Evolutionary conservation across 2,888 invertebrate genomes (phyloP), one percentile per base, ranked within the genome.

Genomic region (Drosophila austrosaltans): DNA sequence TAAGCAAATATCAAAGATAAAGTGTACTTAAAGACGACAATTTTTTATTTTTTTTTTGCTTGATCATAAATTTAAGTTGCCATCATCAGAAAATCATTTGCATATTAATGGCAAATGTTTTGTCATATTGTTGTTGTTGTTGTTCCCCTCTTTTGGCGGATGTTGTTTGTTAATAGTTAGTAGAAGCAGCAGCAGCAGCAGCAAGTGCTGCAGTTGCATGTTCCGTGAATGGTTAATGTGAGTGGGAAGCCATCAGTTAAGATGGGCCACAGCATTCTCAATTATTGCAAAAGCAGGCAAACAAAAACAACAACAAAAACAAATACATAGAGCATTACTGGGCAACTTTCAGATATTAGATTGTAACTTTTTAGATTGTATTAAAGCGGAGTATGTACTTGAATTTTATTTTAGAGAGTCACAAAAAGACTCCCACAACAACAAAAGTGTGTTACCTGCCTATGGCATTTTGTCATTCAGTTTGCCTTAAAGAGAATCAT

Each of bases 51-150:
- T 6, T 6, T 7, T 32, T 78, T 65, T 57, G 69, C 60, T 72
- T 76, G 64, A 53, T 30, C 67, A 74, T 77, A 84, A 82, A 79
- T 83, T 80, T 72, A 62, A 48, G 68, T 74, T 75, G 70, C 53
- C 76, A 59, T 53, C 63, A 30, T 36, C 25, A 62, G 79, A 77
- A 68, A 75, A 64, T 59, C 82, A 84, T 84, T 84, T 84, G 84
- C 83, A 87, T 84, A 82, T 87, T 73, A 82, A 82, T 82, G 79
- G 79, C 72, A 84, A 84, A 82, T 83, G 79, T 76, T 86, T 84
- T 86, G 83, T 75, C 71, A 76, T 72, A 63, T 36, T 68, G 66
- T 56, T 66, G 42, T 32, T 53, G 42, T 25, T 56, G 32, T 54
- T 66, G 65, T 30, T 56, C 30, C 28, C 30, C 59, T 53, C 63